Evolutionary conservation across 2,113 vertebrate species (phyloP), one percentile per base, ranked within the genome.

Genomic region (Microtus montanus): DNA sequence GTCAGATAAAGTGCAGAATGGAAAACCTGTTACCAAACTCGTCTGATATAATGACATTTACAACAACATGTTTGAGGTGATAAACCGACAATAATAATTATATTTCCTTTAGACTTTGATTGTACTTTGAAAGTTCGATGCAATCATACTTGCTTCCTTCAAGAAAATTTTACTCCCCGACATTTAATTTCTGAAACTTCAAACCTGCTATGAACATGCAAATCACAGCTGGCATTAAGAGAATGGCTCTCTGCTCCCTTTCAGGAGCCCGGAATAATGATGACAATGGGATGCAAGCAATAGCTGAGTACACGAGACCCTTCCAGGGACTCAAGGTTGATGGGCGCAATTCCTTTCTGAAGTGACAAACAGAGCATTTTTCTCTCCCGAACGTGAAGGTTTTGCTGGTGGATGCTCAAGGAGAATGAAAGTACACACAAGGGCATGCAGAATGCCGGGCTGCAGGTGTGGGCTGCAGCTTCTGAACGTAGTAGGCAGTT

Each of bases 21-120:
- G 96, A 98, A 98, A 98, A 98, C 97, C 97, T 98, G 97, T 98
- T 98, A 98, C 98, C 97, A 98, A 98, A 98, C 96, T 98, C 97
- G 97, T 98, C 97, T 97, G 97, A 98, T 98, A 97, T 97, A 98
- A 98, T 98, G 98, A 98, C 98, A 98, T 97, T 98, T 98, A 97
- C 98, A 98, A 98, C 97, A 98, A 98, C 97, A 97, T 97, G 95
- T 98, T 98, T 98, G 97, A 98, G 96, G 96, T 98, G 98, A 98
- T 98, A 98, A 98, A 97, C 94, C 0, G 0, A 98, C 98, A 98
- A 97, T 98, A 98, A 98, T 98, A 98, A 98, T 98, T 98, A 97
- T 98, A 98, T 98, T 98, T 98, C 89, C 95, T 96, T 98, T 98
- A 98, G 97, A 97, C 70, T 98, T 98, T 94, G 96, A 94, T 97